A percentile compares a stretch with the other conserved stretches of the same genome.
Conservation (phyloP, 2,113 vertebrate genomes). For the Cervus canadensis region DNA sequence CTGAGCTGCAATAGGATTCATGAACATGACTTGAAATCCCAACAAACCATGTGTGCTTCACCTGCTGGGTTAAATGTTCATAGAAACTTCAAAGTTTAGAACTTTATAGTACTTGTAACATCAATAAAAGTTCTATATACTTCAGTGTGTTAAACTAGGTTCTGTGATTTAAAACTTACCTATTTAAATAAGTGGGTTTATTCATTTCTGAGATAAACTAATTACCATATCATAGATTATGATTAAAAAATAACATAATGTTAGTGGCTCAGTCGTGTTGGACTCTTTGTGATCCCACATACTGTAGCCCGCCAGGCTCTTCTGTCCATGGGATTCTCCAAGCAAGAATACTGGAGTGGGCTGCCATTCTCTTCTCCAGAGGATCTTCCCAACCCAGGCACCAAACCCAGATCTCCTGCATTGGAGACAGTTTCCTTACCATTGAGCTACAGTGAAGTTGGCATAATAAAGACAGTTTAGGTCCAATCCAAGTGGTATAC, state of each 20-base stretch:
- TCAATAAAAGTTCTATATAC: neutral
- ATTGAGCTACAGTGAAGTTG: neutral
- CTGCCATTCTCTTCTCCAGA: neutral
- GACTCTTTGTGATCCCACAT: neutral
- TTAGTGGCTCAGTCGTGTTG: neutral
- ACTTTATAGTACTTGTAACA: neutral
- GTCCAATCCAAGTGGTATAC: neutral
- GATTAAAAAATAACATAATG: neutral
- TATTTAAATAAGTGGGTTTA: neutral
- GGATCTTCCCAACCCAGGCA: neutral
- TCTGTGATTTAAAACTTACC: neutral
- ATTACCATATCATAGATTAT: neutral
- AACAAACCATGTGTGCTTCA: neutral
- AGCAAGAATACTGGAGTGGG: neutral
- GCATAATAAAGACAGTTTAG: neutral
- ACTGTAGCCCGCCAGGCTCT: neutral
- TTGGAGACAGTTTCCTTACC: neutral
- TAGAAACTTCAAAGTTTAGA: neutral
- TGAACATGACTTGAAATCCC: constrained; percentile 3
- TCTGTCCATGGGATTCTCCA: neutral
- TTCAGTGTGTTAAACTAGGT: neutral
- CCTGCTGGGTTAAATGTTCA: neutral
- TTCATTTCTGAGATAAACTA: neutral
- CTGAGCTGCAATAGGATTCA: neutral
- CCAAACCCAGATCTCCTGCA: neutral